Percentiles rank a stretch among this genome's conserved stretches.
phyloP scores from a whole-genome alignment of 2,797 vertebrate species.

The Arrhamphus sclerolepis region DNA sequence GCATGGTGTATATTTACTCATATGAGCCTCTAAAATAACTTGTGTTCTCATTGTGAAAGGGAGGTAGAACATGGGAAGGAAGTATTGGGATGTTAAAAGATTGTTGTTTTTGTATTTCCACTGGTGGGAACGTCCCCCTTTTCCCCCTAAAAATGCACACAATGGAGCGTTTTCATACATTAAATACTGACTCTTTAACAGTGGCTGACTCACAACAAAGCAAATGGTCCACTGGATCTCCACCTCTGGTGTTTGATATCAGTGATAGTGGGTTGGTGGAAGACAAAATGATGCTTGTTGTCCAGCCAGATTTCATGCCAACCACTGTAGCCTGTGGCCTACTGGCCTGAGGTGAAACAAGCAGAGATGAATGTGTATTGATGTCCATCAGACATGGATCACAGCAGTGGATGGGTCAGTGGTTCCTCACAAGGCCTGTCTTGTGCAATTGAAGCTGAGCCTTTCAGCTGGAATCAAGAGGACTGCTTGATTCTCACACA shows the following conservation, averaged over 20 bases:
- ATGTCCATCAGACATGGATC: conserved; percentile 76
- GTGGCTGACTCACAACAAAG: conserved; percentile 57
- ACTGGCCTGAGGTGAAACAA: conserved; percentile 63
- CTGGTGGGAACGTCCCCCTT: neutral
- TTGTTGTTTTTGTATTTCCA: conserved; percentile 6
- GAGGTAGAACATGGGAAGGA: too few species aligned
- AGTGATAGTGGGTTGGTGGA: conserved; percentile 37
- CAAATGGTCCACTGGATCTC: conserved; percentile 38
- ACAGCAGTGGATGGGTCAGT: conserved; percentile 67
- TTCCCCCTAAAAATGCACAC: conserved; percentile 23
- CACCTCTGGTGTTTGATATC: conserved; percentile 69
- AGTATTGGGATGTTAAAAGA: neutral
- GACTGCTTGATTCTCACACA: conserved; percentile 16
- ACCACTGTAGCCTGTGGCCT: conserved; percentile 48
- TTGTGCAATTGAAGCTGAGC: conserved; percentile 46
- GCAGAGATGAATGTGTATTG: conserved; percentile 72
- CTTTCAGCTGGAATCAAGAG: conserved; percentile 39
- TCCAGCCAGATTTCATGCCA: conserved; percentile 45
- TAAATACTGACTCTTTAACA: conserved; percentile 49
- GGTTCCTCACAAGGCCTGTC: conserved; percentile 60
- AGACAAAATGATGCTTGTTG: conserved; percentile 74
- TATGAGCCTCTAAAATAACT: too few species aligned
- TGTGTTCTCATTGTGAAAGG: too few species aligned
- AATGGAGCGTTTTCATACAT: conserved; percentile 33
- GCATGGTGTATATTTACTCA: too few species aligned